These are phyloP conservation scores for Nudaria mundana DNA, from an alignment of 2,888 invertebrate species.

Conservation along the genomic window DNA sequence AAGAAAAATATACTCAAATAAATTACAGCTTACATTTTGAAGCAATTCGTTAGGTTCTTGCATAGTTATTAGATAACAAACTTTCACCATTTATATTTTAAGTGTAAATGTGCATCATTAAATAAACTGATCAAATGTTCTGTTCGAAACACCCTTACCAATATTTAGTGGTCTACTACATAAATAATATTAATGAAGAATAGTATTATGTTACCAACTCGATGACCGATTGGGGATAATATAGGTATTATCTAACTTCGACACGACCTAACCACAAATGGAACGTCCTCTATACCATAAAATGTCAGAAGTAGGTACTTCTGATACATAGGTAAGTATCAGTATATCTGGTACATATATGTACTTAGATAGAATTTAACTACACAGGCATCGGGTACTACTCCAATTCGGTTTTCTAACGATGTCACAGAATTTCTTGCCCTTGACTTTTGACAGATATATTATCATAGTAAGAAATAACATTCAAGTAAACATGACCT, in stretches of 20 bases:
- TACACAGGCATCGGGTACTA: slow-evolving; percentile 7
- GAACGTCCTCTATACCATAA: slow-evolving; percentile 24
- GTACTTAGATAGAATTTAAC: too few species aligned
- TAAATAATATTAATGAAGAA: background rate
- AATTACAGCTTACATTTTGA: slow-evolving; percentile 3
- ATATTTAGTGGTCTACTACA: background rate
- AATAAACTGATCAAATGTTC: background rate
- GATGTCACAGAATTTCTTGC: slow-evolving; percentile 25
- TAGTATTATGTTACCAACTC: background rate
- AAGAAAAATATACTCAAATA: too few species aligned
- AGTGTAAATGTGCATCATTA: slow-evolving; percentile 1
- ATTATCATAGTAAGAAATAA: slow-evolving; percentile 33
- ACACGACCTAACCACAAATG: slow-evolving; percentile 22
- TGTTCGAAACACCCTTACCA: background rate
- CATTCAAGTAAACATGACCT: slow-evolving; percentile 45
- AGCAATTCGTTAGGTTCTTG: slow-evolving; percentile 1
- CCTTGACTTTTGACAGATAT: slow-evolving; percentile 54
- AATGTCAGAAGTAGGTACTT: slow-evolving; percentile 10
- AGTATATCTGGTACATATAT: background rate
- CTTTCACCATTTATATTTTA: slow-evolving; percentile 11
- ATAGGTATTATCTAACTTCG: slow-evolving; percentile 5
- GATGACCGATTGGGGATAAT: background rate
- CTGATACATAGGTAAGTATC: background rate
- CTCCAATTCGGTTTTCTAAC: slow-evolving; percentile 23
- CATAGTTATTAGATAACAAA: slow-evolving; percentile 6